A percentile compares a stretch with the other conserved stretches of the same genome.
These are phyloP conservation scores for Dicentrarchus labrax DNA, from an alignment of 2,113 vertebrate genomes.

Conservation along the genomic window DNA sequence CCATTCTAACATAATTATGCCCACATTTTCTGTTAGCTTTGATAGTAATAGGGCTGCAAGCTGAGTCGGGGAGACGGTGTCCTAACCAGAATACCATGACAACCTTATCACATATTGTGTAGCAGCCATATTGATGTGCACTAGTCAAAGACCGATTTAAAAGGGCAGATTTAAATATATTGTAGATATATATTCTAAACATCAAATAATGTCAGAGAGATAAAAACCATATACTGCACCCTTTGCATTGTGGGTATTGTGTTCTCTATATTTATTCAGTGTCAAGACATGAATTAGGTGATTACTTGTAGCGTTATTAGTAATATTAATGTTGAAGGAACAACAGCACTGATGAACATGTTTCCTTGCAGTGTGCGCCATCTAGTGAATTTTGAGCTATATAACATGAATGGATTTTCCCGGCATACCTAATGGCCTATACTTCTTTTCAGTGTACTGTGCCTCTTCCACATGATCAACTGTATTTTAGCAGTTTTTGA, in stretches of 20 bases:
- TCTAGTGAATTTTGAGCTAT: slow-evolving; percentile 62
- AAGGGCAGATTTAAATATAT: neutral
- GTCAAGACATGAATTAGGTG: neutral
- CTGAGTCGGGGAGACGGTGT: neutral
- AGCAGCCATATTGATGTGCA: neutral
- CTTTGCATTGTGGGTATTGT: neutral
- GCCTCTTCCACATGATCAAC: neutral
- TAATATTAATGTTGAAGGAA: neutral
- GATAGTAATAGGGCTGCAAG: slow-evolving; percentile 3
- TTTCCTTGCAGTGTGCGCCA: slow-evolving; percentile 68
- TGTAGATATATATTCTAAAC: neutral
- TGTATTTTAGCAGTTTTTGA: neutral
- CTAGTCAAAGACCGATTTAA: neutral
- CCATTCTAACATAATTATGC: slow-evolving; percentile 8
- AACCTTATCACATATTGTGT: neutral
- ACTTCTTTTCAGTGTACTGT: neutral
- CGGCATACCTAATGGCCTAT: neutral
- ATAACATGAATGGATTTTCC: slow-evolving; percentile 30
- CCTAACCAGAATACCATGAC: neutral
- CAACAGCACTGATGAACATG: neutral
- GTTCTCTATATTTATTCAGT: neutral
- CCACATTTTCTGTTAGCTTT: slow-evolving; percentile 23
- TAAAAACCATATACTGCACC: neutral
- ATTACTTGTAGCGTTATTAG: neutral
- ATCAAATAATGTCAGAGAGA: neutral